Evolutionary conservation across 2,113 vertebrate genomes (phyloP).

Genomic region (Aspiorhynchus laticeps): DNA sequence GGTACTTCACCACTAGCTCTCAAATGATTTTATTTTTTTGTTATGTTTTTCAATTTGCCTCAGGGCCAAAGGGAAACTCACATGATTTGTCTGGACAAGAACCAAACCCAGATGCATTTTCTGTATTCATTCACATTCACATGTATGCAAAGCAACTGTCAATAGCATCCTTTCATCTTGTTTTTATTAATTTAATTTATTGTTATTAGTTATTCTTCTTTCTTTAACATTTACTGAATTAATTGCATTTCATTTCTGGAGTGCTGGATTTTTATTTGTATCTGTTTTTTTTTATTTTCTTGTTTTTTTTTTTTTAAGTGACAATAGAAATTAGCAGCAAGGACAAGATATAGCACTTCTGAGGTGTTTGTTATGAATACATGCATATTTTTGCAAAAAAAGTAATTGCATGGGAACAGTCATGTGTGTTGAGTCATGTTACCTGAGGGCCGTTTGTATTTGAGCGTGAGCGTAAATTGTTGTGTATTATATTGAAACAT

Average conservation of each 20-base stretch:
- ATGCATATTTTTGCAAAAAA: background rate
- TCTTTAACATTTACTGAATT: background rate
- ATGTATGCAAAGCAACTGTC: conserved; percentile 49
- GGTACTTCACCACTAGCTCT: conserved; percentile 34
- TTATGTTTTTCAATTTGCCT: conserved; percentile 71
- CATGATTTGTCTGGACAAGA: conserved; percentile 67
- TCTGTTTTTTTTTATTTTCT: too few species aligned
- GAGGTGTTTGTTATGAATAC: conserved; percentile 15
- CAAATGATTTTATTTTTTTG: conserved; percentile 60
- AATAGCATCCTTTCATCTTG: conserved; percentile 28
- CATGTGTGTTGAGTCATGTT: background rate
- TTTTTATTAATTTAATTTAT: conserved; percentile 30
- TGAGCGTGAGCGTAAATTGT: conserved; percentile 15
- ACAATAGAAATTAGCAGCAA: conserved; percentile 19
- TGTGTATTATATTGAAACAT: conserved; percentile 39
- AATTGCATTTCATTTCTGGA: background rate
- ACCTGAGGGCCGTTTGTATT: background rate
- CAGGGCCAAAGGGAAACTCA: conserved; percentile 58
- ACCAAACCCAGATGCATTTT: conserved; percentile 75
- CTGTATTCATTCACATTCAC: conserved; percentile 70
- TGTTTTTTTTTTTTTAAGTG: conserved; percentile 6
- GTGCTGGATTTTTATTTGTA: background rate
- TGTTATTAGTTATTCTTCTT: background rate
- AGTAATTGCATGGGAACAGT: background rate
- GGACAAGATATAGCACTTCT: background rate